These are phyloP conservation scores for Bellardia bayeri DNA, from an alignment of 2,888 invertebrate species.

Conservation along the genomic window DNA sequence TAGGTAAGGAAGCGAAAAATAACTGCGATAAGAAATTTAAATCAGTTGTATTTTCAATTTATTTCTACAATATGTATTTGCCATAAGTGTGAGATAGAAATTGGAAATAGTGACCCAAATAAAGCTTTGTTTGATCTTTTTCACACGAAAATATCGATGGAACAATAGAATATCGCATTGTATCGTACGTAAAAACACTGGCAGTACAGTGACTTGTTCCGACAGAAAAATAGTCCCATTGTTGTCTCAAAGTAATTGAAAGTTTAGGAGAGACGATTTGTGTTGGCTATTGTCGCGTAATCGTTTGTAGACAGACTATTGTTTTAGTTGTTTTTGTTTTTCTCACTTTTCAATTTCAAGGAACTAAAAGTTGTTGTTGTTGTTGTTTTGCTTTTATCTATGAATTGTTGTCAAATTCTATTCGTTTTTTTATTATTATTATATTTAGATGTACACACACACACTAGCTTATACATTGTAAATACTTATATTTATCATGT, in stretches of 20 bases:
- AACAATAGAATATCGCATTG: neutral
- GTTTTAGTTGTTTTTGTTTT: slow-evolving; percentile 37
- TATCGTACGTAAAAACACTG: neutral
- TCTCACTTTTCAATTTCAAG: slow-evolving; percentile 20
- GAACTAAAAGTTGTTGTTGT: slow-evolving; percentile 13
- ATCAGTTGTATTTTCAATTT: neutral
- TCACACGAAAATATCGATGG: neutral
- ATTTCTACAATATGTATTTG: neutral
- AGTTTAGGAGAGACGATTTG: slow-evolving; percentile 7
- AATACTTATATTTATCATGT: neutral
- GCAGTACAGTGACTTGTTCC: neutral
- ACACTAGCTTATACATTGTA: neutral
- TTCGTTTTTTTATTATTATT: neutral
- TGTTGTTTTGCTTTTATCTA: slow-evolving; percentile 23
- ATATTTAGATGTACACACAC: neutral
- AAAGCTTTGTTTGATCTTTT: slow-evolving; percentile 34
- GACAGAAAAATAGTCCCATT: slow-evolving; percentile 32
- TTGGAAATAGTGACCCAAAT: slow-evolving; percentile 37
- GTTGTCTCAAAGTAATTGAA: slow-evolving; percentile 41
- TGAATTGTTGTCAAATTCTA: slow-evolving; percentile 26
- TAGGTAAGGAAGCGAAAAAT: no score
- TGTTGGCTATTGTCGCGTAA: neutral
- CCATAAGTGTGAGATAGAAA: neutral
- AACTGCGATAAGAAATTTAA: no score
- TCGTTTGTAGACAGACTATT: neutral